phyloP scores from a whole-genome alignment of 2,113 vertebrate genomes.

The Indri indri region DNA sequence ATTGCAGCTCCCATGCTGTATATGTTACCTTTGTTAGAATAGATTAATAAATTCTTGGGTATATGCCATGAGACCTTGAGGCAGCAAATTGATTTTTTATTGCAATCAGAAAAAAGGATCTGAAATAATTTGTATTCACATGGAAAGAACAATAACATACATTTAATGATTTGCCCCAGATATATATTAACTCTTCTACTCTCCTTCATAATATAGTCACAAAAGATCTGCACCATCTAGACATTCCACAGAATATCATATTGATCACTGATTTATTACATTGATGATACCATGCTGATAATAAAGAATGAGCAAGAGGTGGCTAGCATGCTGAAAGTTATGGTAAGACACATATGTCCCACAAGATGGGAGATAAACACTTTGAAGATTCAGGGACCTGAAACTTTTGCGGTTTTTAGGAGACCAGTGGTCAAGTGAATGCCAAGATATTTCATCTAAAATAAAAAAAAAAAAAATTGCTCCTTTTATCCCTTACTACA shows the following conservation, averaged over 20 bases:
- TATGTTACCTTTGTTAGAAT: background rate
- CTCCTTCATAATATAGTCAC: background rate
- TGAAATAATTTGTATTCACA: background rate
- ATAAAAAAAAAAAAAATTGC: background rate
- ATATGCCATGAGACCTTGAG: background rate
- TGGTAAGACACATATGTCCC: background rate
- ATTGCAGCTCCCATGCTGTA: background rate
- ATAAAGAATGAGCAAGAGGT: background rate
- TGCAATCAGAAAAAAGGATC: background rate
- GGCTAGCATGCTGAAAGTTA: background rate
- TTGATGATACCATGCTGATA: background rate
- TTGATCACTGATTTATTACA: background rate
- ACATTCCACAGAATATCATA: background rate
- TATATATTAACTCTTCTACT: background rate
- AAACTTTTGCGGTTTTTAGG: background rate
- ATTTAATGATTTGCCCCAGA: background rate
- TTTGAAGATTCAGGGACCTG: background rate
- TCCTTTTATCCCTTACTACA: background rate
- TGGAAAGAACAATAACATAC: constrained; percentile 1
- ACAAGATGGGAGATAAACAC: background rate
- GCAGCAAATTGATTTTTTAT: background rate
- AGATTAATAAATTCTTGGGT: background rate
- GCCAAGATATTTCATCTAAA: background rate
- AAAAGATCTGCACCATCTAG: background rate
- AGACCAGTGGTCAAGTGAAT: background rate